Base-by-base conservation (phyloP, 2,113 vertebrate species). In the Vireo altiloquus region DNA sequence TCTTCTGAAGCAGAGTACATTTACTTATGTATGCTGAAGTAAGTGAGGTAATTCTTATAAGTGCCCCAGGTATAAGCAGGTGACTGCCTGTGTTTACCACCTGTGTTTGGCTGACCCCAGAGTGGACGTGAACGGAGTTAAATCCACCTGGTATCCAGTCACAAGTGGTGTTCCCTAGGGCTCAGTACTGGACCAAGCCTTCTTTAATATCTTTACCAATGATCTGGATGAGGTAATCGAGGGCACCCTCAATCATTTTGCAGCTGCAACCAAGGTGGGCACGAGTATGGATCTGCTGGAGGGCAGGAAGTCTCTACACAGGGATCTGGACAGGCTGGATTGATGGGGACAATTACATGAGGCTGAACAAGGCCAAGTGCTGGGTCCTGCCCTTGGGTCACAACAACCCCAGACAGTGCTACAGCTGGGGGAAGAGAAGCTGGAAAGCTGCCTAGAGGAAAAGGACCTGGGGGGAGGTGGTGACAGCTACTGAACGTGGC, bases 101-200 rank as follows among this genome's bases (percentile, higher is more conserved):
- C 25, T 90, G 70, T 28, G 40, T 49, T 57, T 76, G 54, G 17
- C 63, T 61, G 56, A 63, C 63, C 35, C 25, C 47, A 33, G 42
- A 37, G 30, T 35, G 63, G 46, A 42, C 0, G 1, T 44, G 44
- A 65, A 44, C 0, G 1, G 22, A 59, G 30, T 42, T 82, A 35
- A 6, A 40, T 22, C 70, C 54, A 47, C 24, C 40, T 35, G 70
- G 15, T 27, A 35, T 18, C 35, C 39, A 42, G 50, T 20, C 59
- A 89, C 37, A 47, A 30, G 6, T 59, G 60, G 13, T 52, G 19
- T 2, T 52, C 20, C 16, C 23, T 9, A 39, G 46, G 33, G 25
- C 49, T 69, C 71, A 63, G 12, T 23, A 30, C 11, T 47, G 39
- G 25, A 11, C 21, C 42, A 30, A 56, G 18, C 8, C 40, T 42